Conservation (phyloP, 2,888 invertebrate species). For the Cactoblastis cactorum region DNA sequence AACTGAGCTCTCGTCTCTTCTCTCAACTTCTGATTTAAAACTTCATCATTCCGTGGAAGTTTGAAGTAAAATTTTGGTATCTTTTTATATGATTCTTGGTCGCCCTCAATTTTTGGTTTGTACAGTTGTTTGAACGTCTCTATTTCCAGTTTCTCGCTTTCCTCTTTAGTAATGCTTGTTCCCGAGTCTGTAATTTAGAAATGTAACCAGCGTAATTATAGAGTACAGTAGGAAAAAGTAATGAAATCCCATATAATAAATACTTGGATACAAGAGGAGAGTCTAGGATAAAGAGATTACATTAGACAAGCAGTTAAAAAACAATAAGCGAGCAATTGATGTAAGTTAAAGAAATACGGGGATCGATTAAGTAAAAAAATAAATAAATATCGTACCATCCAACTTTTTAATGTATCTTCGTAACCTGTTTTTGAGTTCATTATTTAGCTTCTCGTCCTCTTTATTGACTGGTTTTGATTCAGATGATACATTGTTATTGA, state of each 20-base stretch:
- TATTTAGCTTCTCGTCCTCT: constrained; percentile 46
- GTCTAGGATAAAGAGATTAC: too few relatives aligned
- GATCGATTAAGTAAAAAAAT: neutral
- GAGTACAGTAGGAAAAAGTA: neutral
- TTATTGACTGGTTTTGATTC: constrained; percentile 39
- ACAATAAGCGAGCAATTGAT: too few relatives aligned
- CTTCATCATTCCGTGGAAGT: constrained; percentile 87
- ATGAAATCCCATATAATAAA: too few relatives aligned
- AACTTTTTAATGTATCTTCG: constrained; percentile 72
- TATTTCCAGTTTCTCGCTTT: constrained; percentile 69
- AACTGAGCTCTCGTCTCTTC: constrained; percentile 94
- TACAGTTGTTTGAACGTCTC: constrained; percentile 78
- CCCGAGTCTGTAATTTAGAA: constrained; percentile 44
- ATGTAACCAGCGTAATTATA: neutral
- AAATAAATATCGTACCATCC: constrained; percentile 53
- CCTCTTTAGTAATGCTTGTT: constrained; percentile 61
- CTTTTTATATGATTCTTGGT: constrained; percentile 74
- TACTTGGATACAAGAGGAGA: too few relatives aligned
- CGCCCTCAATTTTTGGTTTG: constrained; percentile 67
- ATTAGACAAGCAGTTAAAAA: too few relatives aligned
- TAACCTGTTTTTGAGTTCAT: constrained; percentile 68
- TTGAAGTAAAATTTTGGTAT: constrained; percentile 89
- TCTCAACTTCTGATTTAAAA: constrained; percentile 87
- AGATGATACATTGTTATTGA: constrained; percentile 35
- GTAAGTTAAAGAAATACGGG: neutral